phyloP scores from a whole-genome alignment of 2,888 invertebrate species.

The Ramazzottius varieornatus region DNA sequence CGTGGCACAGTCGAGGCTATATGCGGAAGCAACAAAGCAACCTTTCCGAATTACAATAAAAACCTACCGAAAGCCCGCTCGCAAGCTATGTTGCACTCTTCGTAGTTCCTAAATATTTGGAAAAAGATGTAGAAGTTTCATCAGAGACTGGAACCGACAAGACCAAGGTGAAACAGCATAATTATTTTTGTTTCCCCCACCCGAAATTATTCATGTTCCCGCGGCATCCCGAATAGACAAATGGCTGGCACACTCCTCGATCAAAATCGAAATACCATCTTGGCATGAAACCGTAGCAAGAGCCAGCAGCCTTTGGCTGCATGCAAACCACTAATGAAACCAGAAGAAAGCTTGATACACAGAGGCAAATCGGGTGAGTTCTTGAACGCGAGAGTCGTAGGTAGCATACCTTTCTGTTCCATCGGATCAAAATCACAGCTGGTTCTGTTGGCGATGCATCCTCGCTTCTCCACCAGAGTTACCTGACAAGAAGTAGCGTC shows the following conservation, averaged over 20 bases:
- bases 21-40: too few relatives aligned
- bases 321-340: conserved; percentile 44
- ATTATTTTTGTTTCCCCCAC: too few relatives aligned
- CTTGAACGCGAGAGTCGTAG: too few relatives aligned
- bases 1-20: neutral
- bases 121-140: too few relatives aligned
- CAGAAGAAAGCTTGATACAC: too few relatives aligned
- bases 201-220: conserved; percentile 66
- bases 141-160: too few relatives aligned
- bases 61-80: neutral
- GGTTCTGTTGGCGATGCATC: neutral
- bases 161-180: too few relatives aligned
- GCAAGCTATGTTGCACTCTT: neutral
- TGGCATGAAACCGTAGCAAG: conserved; percentile 58
- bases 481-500: neutral
- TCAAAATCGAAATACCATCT: conserved; percentile 59
- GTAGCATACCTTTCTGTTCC: conserved; percentile 1
- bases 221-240: conserved; percentile 61
- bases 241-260: conserved; percentile 44
- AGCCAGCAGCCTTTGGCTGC: conserved; percentile 47
- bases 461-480: neutral
- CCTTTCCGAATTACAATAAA: neutral
- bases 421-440: conserved; percentile 4
- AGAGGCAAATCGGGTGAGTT: too few relatives aligned
- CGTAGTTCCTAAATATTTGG: too few relatives aligned